phyloP scores from a whole-genome alignment of 2,113 vertebrate genomes.

The Thunnus thynnus region DNA sequence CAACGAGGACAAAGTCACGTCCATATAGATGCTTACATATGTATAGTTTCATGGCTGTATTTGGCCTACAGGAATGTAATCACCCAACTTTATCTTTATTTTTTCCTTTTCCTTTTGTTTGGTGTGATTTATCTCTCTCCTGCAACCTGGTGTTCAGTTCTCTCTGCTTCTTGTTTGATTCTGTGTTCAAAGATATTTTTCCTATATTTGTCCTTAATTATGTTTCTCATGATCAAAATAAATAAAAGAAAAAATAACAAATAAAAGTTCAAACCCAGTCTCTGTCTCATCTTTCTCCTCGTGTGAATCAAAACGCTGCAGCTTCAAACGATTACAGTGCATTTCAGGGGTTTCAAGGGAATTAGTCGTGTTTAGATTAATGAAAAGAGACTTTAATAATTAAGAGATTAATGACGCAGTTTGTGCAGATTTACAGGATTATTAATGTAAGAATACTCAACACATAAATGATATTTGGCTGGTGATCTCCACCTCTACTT shows the following conservation, averaged over 20 bases:
- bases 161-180: constrained; percentile 23
- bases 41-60: constrained; percentile 25
- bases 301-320: not conserved
- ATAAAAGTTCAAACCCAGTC: constrained; percentile 3
- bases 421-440: no score
- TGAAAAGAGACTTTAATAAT: no score
- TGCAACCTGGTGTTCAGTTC: constrained; percentile 12
- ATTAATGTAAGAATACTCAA: no score
- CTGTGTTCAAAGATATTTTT: constrained; percentile 45
- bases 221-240: constrained; percentile 62
- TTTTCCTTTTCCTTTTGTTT: not conserved
- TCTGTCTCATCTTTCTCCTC: not conserved
- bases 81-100: constrained; percentile 3
- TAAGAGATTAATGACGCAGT: no score
- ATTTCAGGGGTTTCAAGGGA: no score
- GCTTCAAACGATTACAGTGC: no score
- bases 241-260: constrained; percentile 31
- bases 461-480: no score
- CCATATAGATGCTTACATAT: not conserved
- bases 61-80: constrained; percentile 58
- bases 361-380: no score
- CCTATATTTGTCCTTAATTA: constrained; percentile 50
- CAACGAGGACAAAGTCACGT: not conserved
- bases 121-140: constrained; percentile 31
- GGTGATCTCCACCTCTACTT: no score